Evolutionary conservation across 2,113 vertebrate genomes (phyloP), one percentile per base, ranked within the genome.

Genomic region (Thryonomys swinderianus): DNA sequence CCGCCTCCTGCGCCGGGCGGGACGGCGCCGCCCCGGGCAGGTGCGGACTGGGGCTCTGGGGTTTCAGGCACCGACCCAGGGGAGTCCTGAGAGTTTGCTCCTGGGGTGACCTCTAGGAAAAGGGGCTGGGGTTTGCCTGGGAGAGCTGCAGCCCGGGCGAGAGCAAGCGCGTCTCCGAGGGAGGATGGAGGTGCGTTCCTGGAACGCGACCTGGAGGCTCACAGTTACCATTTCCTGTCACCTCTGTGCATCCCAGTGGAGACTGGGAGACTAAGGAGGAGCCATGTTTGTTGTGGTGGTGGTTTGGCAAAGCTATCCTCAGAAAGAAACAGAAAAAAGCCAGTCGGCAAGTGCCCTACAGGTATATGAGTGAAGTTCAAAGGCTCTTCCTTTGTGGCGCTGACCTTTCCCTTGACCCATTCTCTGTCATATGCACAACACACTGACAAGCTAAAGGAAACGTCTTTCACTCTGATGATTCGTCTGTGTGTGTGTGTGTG

Each of bases 61-160:
- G 92, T 97, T 96, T 97, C 95, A 64, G 80, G 61, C 85, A 88
- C 25, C 37, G 32, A 76, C 86, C 84, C 79, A 94, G 83, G 85
- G 61, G 88, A 91, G 73, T 64, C 83, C 61, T 82, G 67, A n/a
- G 91, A 55, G 96, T 94, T 93, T 92, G 74, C 61, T 59, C 78
- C 40, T n/a, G 40, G 95, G 64, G 95, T 94, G 89, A 80, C 62
- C 42, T 87, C 78, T 82, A 23, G 84, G 67, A 95, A 97, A 91
- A 42, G 86, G 95, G 76, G 48, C 42, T 79, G 45, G 76, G 79
- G 48, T 45, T 94, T 96, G 9, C 1, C 76, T 48, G 78, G 34
- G 64, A 79, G 32, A 51, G 34, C 80, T 94, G 91, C 64, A 25
- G 0, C 1, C 48, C 53, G 87, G 92, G 74, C 25, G 51, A 79